phyloP scores from a whole-genome alignment of 2,888 invertebrate species.

The Orthosia incerta region DNA sequence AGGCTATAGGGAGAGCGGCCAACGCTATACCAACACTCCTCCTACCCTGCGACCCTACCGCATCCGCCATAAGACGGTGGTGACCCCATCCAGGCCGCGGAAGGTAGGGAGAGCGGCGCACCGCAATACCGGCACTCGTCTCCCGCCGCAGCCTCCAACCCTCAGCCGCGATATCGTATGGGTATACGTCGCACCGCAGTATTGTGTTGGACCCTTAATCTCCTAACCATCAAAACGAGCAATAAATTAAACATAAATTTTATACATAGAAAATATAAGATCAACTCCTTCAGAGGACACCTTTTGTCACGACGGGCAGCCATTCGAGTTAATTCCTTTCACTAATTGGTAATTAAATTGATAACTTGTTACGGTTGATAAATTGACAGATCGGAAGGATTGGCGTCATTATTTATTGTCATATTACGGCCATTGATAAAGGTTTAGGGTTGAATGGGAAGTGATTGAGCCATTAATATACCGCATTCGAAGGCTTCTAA shows the following conservation, averaged over 20 bases:
- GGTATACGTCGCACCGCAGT: too few species aligned
- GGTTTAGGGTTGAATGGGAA: slow-evolving; percentile 8
- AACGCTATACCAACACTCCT: too few species aligned
- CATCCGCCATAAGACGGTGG: too few species aligned
- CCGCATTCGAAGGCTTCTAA: slow-evolving; percentile 9
- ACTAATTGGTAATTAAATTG: slow-evolving; percentile 47
- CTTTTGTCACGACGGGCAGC: slow-evolving; percentile 3
- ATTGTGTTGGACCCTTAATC: too few species aligned
- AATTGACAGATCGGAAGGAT: slow-evolving; percentile 29
- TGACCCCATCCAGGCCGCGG: too few species aligned
- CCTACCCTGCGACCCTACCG: too few species aligned
- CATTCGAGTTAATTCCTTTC: slow-evolving; percentile 16
- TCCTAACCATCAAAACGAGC: neutral
- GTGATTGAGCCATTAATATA: slow-evolving; percentile 15
- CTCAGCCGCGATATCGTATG: too few species aligned
- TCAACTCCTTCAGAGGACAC: neutral
- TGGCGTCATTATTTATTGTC: slow-evolving; percentile 30
- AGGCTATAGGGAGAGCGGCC: too few species aligned
- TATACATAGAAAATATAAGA: neutral
- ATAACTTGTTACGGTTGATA: slow-evolving; percentile 24
- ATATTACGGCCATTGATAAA: slow-evolving; percentile 27
- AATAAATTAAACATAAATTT: slow-evolving; percentile 5
- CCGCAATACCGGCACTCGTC: too few species aligned
- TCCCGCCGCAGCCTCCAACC: too few species aligned
- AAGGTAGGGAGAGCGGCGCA: too few species aligned